Conservation (phyloP, 1,140 invertebrate genomes). For the Sesamia nonagrioides region DNA sequence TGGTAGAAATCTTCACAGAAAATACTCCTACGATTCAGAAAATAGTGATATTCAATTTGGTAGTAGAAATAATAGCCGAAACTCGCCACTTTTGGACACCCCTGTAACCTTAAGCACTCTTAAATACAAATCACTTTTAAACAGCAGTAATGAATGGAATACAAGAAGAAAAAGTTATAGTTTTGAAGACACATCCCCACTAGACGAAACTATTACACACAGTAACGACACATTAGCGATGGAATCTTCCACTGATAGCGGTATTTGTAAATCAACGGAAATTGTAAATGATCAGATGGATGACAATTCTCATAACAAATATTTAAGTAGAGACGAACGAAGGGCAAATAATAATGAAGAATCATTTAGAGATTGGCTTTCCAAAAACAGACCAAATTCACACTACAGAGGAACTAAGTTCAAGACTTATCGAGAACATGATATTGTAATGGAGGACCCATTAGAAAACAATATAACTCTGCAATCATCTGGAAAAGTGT, state of each 20-base stretch:
- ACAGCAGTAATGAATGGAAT: constrained; percentile 89
- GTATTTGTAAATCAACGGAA: constrained; percentile 91
- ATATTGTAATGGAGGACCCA: constrained; percentile 62
- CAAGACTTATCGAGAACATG: constrained; percentile 59
- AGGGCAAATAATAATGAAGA: constrained; percentile 63
- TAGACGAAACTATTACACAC: constrained; percentile 77
- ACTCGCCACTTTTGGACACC: constrained; percentile 75
- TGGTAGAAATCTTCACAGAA: constrained; percentile 70
- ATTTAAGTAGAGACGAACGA: constrained; percentile 54
- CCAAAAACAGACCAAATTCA: constrained; percentile 73
- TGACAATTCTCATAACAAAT: constrained; percentile 56
- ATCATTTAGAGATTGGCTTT: constrained; percentile 81
- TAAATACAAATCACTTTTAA: constrained; percentile 83
- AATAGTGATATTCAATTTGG: constrained; percentile 67
- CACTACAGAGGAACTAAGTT: constrained; percentile 60
- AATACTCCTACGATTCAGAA: constrained; percentile 68
- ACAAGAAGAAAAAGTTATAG: constrained; percentile 91
- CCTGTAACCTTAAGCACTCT: constrained; percentile 78
- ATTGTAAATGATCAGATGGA: constrained; percentile 84
- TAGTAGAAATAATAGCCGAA: constrained; percentile 64
- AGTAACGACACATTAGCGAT: constrained; percentile 86
- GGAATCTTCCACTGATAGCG: constrained; percentile 91
- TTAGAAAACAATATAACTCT: constrained; percentile 72
- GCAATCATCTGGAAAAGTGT: constrained; percentile 79
- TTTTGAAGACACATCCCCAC: constrained; percentile 90